Evolutionary conservation across 2,113 vertebrate genomes (phyloP).

Genomic region (Campylomormyrus numenius): DNA sequence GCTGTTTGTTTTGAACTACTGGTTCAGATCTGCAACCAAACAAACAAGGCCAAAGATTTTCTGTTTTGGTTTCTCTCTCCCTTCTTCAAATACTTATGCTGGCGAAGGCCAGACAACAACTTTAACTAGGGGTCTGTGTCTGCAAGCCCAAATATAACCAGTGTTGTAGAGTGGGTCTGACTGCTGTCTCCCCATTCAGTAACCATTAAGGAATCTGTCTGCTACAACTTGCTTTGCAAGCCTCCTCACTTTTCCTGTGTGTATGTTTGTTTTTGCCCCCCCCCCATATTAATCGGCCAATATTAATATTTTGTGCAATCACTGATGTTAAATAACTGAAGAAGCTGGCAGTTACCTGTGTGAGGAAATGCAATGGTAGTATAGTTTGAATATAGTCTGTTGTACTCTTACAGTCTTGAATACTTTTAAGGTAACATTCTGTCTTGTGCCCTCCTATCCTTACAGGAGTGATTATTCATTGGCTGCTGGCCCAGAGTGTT

Average conservation of each 20-base stretch:
- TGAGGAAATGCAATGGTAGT: background rate
- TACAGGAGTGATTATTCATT: conserved; percentile 10
- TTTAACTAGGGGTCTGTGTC: background rate
- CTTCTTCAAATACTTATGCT: background rate
- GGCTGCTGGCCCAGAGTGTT: conserved; percentile 3
- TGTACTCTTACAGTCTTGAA: background rate
- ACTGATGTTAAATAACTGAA: background rate
- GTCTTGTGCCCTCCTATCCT: background rate
- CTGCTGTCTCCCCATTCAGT: background rate
- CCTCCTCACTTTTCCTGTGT: background rate
- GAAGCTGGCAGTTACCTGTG: background rate
- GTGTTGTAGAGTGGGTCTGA: background rate
- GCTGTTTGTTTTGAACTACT: background rate
- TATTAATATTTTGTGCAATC: background rate
- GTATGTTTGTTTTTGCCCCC: background rate
- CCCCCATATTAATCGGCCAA: background rate
- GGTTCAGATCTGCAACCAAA: background rate
- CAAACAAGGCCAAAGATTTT: background rate
- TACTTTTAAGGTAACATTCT: background rate
- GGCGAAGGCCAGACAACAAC: background rate
- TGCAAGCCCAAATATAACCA: background rate
- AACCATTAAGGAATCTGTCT: background rate
- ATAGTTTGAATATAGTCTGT: background rate
- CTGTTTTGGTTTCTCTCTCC: background rate
- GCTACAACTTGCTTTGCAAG: background rate